Percentiles rank a stretch among this genome's conserved stretches.
These are phyloP conservation scores for Dicyrtomina minuta DNA, from an alignment of 2,888 invertebrate genomes.

Conservation along the genomic window DNA sequence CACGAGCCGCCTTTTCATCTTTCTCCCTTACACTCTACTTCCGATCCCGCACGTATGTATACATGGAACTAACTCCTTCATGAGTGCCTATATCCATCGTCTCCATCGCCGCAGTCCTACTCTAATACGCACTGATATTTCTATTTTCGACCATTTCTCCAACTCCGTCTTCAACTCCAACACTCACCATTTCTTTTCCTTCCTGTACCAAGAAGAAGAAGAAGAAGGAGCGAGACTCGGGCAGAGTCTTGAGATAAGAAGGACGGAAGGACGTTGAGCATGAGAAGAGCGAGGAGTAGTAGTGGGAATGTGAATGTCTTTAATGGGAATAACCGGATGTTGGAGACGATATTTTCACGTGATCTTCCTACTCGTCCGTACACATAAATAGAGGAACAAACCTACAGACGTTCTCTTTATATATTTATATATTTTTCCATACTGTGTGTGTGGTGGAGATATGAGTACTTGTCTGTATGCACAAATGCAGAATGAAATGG, in stretches of 20 bases:
- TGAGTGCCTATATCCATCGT: background rate
- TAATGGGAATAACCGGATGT: slow-evolving; percentile 31
- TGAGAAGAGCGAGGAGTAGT: no score
- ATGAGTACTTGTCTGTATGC: no score
- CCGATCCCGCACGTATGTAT: no score
- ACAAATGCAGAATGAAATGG: no score
- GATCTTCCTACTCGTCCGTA: background rate
- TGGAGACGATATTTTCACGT: slow-evolving; percentile 7
- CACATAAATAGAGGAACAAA: no score
- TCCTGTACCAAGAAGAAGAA: background rate
- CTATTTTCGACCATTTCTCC: background rate
- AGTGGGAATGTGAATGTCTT: slow-evolving; percentile 24
- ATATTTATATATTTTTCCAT: no score
- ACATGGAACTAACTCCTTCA: background rate
- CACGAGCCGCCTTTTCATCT: no score
- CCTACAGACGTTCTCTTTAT: no score
- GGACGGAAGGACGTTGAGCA: slow-evolving; percentile 17
- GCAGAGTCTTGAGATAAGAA: no score
- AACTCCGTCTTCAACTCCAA: background rate
- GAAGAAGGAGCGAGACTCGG: no score
- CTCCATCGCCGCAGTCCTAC: no score
- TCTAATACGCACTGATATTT: slow-evolving; percentile 3
- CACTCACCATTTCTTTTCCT: slow-evolving; percentile 3
- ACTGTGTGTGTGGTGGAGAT: no score
- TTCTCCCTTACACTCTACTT: background rate